phyloP scores from a whole-genome alignment of 2,797 vertebrate species.

The Alcedo atthis region DNA sequence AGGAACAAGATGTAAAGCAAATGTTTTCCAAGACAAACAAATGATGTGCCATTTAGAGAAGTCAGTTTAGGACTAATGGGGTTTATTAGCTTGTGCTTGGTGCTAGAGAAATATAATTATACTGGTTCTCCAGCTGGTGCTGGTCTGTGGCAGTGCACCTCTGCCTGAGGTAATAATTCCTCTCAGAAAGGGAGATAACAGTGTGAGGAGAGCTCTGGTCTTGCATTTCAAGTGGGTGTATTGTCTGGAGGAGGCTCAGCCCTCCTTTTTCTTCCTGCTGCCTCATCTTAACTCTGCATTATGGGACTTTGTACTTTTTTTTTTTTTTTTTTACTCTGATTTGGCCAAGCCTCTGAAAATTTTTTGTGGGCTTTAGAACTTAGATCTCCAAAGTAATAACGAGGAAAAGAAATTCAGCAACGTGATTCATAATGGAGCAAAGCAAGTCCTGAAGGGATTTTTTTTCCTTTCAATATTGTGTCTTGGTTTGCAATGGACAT shows the following conservation, averaged over 20 bases:
- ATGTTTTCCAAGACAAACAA: background rate
- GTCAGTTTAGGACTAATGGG: background rate
- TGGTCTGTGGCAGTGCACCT: background rate
- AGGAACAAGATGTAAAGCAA: background rate
- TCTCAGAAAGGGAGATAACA: background rate
- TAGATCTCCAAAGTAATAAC: background rate
- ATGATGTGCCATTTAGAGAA: background rate
- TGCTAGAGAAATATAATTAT: background rate
- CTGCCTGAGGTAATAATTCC: background rate
- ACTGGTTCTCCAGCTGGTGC: accelerated
- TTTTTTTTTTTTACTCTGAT: background rate
- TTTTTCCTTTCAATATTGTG: background rate
- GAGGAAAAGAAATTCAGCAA: background rate
- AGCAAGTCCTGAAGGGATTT: background rate
- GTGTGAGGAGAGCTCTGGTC: background rate
- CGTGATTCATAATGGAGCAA: background rate
- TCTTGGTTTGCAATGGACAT: background rate
- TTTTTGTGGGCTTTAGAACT: background rate
- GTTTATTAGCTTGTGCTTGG: background rate
- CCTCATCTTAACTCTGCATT: background rate
- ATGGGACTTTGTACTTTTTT: background rate
- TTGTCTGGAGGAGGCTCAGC: background rate
- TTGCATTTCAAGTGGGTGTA: background rate
- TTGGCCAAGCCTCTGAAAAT: background rate
- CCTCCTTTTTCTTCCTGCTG: background rate